Conservation (phyloP, 2,113 vertebrate genomes). For the Nothoprocta perdicaria region DNA sequence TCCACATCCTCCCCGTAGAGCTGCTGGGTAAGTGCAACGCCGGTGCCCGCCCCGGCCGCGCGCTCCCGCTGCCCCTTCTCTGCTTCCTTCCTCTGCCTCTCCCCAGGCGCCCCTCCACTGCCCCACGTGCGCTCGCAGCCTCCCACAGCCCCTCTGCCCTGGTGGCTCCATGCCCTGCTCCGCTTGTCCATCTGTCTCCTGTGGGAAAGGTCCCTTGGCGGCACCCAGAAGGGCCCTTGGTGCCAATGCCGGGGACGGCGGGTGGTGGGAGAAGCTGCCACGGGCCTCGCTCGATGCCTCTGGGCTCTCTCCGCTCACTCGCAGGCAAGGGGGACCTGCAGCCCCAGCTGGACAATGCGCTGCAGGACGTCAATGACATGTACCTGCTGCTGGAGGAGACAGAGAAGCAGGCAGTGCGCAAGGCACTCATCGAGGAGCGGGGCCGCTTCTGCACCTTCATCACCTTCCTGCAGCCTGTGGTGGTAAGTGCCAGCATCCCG, state of each 20-base stretch:
- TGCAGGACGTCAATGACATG: slow-evolving; percentile 97
- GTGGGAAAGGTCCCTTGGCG: too few relatives aligned
- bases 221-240: too few relatives aligned
- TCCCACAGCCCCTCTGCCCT: not conserved
- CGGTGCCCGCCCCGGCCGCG: not conserved
- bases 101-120: not conserved
- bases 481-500: slow-evolving; percentile 81
- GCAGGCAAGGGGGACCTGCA: slow-evolving; percentile 94
- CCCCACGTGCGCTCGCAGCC: too few relatives aligned
- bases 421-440: slow-evolving; percentile 93
- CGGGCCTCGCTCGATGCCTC: not conserved
- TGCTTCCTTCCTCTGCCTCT: slow-evolving; percentile 31
- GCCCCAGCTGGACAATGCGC: slow-evolving; percentile 95
- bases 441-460: slow-evolving; percentile 95
- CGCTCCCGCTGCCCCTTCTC: not conserved
- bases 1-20: slow-evolving; percentile 84
- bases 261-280: too few relatives aligned
- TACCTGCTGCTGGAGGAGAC: slow-evolving; percentile 97
- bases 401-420: slow-evolving; percentile 95
- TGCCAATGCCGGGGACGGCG: accelerated
- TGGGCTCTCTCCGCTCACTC: not conserved
- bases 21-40: slow-evolving; percentile 84
- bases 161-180: too few relatives aligned
- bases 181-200: too few relatives aligned
- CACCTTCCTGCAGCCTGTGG: slow-evolving; percentile 91